Conservation (phyloP, 2,888 invertebrate species). For the Hydraecia micacea region DNA sequence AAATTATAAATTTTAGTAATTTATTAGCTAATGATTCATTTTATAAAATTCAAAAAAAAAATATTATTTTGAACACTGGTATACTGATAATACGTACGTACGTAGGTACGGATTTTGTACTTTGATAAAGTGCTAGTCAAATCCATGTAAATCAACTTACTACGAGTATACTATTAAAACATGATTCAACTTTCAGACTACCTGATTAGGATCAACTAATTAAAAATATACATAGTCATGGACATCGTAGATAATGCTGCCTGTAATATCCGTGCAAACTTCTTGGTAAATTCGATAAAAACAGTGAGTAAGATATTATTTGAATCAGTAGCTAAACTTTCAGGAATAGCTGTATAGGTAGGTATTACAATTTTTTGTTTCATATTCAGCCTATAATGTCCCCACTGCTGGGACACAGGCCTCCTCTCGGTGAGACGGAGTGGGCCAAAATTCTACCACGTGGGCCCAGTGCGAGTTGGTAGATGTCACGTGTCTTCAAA, state of each 20-base stretch:
- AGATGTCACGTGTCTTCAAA: neutral
- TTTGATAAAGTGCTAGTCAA: neutral
- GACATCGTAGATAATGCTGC: neutral
- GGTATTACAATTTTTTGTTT: no score
- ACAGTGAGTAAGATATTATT: neutral
- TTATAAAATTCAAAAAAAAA: neutral
- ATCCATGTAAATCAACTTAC: neutral
- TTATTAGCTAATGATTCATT: neutral
- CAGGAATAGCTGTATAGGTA: neutral
- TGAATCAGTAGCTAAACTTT: neutral
- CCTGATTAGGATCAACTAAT: slow-evolving; percentile 5
- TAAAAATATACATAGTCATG: neutral
- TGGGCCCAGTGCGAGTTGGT: neutral
- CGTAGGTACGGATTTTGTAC: no score
- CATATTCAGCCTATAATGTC: neutral
- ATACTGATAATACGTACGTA: no score
- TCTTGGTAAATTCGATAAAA: slow-evolving; percentile 11
- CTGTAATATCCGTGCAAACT: slow-evolving; percentile 8
- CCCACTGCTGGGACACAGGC: neutral
- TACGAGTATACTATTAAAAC: no score
- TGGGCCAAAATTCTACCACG: neutral
- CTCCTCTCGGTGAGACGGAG: neutral
- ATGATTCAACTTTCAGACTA: neutral
- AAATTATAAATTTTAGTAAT: neutral
- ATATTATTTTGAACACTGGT: neutral